Conservation (phyloP, 2,888 invertebrate species). For the Lasioglossum vierecki region DNA sequence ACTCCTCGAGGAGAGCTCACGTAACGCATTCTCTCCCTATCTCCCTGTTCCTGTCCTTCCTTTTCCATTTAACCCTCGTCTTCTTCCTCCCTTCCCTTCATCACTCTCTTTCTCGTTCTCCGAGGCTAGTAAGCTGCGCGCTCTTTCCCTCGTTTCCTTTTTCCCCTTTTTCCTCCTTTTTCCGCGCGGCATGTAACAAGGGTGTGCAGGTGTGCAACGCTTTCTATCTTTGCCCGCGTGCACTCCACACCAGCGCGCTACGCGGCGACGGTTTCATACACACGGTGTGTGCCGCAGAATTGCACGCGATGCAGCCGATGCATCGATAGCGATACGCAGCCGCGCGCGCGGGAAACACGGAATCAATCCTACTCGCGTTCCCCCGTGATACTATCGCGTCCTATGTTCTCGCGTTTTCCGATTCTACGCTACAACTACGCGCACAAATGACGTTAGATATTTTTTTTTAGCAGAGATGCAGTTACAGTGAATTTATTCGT, state of each 20-base stretch:
- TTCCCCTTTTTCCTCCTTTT: constrained; percentile 37
- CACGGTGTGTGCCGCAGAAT: constrained; percentile 53
- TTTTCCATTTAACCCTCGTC: constrained; percentile 40
- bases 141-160: neutral
- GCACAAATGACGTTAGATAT: neutral
- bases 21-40: constrained; percentile 55
- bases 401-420: neutral
- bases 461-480: too few relatives aligned
- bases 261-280: constrained; percentile 49
- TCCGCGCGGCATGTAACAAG: constrained; percentile 44
- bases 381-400: constrained; percentile 13
- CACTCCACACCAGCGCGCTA: constrained; percentile 23
- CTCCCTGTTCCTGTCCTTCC: neutral
- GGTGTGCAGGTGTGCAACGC: constrained; percentile 63
- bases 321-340: constrained; percentile 25
- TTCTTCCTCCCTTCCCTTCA: neutral
- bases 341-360: constrained; percentile 26
- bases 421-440: neutral
- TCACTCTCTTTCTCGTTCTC: neutral
- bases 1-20: constrained; percentile 50
- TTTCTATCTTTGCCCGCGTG: constrained; percentile 64
- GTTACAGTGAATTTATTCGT: too few relatives aligned
- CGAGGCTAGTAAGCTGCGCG: neutral
- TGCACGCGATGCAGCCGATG: constrained; percentile 39
- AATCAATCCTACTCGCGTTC: constrained; percentile 41